A percentile compares a stretch with the other conserved stretches of the same genome.
Evolutionary conservation across 2,888 invertebrate species (phyloP).

Genomic region (Galerucella calmariensis): DNA sequence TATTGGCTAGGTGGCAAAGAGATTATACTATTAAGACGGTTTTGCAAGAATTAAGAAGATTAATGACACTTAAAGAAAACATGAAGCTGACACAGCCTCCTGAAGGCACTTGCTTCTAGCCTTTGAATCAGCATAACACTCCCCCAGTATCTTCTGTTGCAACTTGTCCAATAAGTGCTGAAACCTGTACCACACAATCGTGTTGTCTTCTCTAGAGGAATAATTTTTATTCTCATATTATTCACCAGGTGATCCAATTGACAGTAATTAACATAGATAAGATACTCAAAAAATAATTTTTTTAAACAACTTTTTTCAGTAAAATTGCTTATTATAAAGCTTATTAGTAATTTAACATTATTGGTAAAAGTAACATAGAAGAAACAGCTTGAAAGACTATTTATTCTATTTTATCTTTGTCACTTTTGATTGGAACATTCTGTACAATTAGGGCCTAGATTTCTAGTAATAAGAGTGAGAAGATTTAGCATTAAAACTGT

Average conservation of each 20-base stretch:
- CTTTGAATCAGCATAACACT: constrained; percentile 54
- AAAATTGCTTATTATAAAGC: neutral
- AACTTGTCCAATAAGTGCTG: constrained; percentile 58
- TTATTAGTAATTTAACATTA: neutral
- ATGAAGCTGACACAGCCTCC: constrained; percentile 98
- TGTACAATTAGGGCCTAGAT: neutral
- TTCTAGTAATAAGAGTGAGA: neutral
- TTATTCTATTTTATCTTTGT: neutral
- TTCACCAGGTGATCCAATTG: neutral
- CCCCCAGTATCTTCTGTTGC: constrained; percentile 52
- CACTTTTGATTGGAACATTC: neutral
- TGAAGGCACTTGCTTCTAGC: constrained; percentile 96
- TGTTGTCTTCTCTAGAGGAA: constrained; percentile 52
- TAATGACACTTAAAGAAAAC: constrained; percentile 98
- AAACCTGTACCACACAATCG: constrained; percentile 57
- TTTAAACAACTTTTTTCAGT: neutral
- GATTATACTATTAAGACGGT: constrained; percentile 97
- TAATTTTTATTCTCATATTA: constrained; percentile 27
- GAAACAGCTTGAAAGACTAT: neutral
- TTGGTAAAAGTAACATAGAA: neutral
- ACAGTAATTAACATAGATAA: neutral
- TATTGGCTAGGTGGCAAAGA: constrained; percentile 93
- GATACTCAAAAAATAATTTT: neutral
- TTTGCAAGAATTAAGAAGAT: constrained; percentile 91
- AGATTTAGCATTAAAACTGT: too few species aligned